Base-by-base conservation (phyloP, 2,888 invertebrate genomes). In the Archips crataeganus region DNA sequence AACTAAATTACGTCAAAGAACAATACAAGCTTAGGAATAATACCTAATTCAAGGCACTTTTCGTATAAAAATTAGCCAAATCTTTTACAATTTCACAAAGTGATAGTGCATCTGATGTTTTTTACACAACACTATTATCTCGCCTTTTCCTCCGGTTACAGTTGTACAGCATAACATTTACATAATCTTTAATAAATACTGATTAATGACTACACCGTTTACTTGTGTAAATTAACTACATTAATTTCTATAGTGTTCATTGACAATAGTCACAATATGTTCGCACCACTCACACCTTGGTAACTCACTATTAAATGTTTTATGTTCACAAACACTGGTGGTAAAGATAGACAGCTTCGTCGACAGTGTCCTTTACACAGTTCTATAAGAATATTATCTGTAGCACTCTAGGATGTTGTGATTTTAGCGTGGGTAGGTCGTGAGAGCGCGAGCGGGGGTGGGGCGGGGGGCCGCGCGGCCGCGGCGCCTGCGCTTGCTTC, bases 301-400 rank as follows among this genome's bases (percentile, higher is more conserved):
- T 90, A 90, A 91, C 91, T 89, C 82, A 82, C 76, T 82, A 79
- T 80, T 78, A 34, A 69, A 72, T 63, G 45, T 51, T 70, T 47
- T 68, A 11, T 64, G 32, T 70, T 13, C 71, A 60, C 68, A 75
- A 74, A 74, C 74, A 77, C 64, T 81, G 75, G 75, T 77, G 74
- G 84, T 77, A 79, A 86, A 57, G 32, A 32, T 32, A 88, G 86
- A 84, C 90, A 88, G 84, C 82, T 75, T 83, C 70, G 54, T 75
- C 74, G 83, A 81, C 85, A 54, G 78, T 84, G 88, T 79, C 88
- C 89, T 78, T 82, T 77, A 76, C 77, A 80, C 78, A 85, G 80
- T 93, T 88, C 90, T 94, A 94, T 94, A 94, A 94, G 82, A 94
- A 94, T 84, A 94, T 94, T 4, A 94, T 94, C 85, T 94, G 94